Evolutionary conservation across 2,888 invertebrate genomes (phyloP), one percentile per base, ranked within the genome.

Genomic region (Thymelicus sylvestris): DNA sequence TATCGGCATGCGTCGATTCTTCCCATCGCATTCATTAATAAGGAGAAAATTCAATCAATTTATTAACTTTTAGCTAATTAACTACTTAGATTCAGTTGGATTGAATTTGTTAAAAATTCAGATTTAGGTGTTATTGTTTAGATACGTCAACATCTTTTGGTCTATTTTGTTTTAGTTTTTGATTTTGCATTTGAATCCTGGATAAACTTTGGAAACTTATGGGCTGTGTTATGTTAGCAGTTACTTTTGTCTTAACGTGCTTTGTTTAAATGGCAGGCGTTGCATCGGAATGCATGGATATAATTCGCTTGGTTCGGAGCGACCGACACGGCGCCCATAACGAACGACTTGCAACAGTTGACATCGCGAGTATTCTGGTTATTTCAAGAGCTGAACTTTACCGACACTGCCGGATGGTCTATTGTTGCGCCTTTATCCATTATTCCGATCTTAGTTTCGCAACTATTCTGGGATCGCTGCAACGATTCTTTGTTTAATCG

Each of bases 351-450:
- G 63, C 73, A 71, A 55, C 61, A 62, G 79, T 73, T 84, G 87
- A 82, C 87, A 86, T 87, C 24, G 10, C 55, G 55, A 55, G 12
- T 86, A 85, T 72, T 80, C 76, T 68, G 79, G 81, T 85, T 90
- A 89, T 88, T 88, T 88, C 83, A 82, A 86, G 86, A 75, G 67
- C 63, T 78, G 78, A 78, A 76, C 78, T 78, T 78, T 78, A 74
- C 48, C 41, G 73, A 75, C 78, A 81, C 86, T 80, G 87, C 77
- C 76, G 73, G 66, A 78, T 79, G 79, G 77, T 77, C 82, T 83
- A 80, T 84, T 83, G 80, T 83, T 78, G 75, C 73, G 63, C 31
- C 57, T 57, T 80, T 84, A 87, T 86, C 85, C 77, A 70, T 74
- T 78, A 80, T 83, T 85, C 82, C 83, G 79, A 88, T 86, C 85